Evolutionary conservation across 2,888 invertebrate genomes (phyloP), one percentile per base, ranked within the genome.

Genomic region (Drosophila diplacantha): DNA sequence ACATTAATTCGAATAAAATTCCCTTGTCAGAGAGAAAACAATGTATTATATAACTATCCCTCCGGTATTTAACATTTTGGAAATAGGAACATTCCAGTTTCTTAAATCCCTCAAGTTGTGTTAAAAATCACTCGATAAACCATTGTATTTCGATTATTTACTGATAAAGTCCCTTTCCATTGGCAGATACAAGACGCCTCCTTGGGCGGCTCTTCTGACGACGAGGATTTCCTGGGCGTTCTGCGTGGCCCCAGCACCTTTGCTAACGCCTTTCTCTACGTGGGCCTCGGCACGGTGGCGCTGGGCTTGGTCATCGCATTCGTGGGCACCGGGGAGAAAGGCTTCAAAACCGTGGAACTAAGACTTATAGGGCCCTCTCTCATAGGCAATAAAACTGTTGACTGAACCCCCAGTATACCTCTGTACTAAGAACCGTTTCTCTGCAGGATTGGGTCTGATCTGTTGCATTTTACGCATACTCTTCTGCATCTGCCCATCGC

Each of bases 241-340:
- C 90, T 91, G 74, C 87, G 90, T 54, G 92, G 92, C 75, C 93
- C 94, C 74, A 94, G 94, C 89, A 94, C 95, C 51, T 94, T 95
- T 71, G 95, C 95, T 74, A 93, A 93, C 87, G 93, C 95, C 71
- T 91, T 96, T 72, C 91, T 96, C 57, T 96, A 96, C 89, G 94
- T 95, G 51, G 96, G 96, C 56, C 91, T 96, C 74, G 94, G 93
- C 74, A 94, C 93, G 24, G 92, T 95, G 66, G 94, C 95, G 24
- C 90, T 96, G 75, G 96, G 96, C 58, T 92, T 95, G 83, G 94
- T 96, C 81, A 94, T 96, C 82, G 94, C 95, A 87, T 95, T 96
- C 90, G 95, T 96, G 73, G 96, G 95, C 79, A 95, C 95, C 73
- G 96, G 96, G 84, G 96, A 96, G 90, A 95, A 95, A 89, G 93